Conservation (phyloP, 2,797 vertebrate species). For the Acanthurus lineatus region DNA sequence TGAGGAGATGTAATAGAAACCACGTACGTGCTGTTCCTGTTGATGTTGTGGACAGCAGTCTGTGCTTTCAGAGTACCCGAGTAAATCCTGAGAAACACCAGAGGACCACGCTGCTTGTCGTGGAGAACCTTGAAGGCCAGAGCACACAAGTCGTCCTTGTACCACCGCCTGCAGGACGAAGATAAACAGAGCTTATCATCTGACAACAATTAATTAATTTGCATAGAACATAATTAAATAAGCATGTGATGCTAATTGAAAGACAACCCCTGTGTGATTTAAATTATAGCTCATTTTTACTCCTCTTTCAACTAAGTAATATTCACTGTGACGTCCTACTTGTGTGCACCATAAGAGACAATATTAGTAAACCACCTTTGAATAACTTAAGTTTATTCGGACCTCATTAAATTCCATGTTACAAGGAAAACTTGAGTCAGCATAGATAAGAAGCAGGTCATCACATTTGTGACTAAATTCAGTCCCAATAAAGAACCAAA, state of each 20-base stretch:
- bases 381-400: not conserved
- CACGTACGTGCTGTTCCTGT: slow-evolving; percentile 91
- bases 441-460: not conserved
- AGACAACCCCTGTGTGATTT: not conserved
- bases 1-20: not conserved
- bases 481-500: too few species aligned
- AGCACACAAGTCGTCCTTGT: slow-evolving; percentile 94
- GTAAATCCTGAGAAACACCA: slow-evolving; percentile 96
- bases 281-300: too few species aligned
- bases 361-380: not conserved
- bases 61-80: slow-evolving; percentile 94
- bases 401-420: not conserved
- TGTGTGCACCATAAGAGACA: not conserved
- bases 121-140: slow-evolving; percentile 98
- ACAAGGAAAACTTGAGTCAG: not conserved
- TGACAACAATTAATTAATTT: not conserved
- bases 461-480: too few species aligned
- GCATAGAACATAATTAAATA: not conserved
- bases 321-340: not conserved
- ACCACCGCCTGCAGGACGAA: slow-evolving; percentile 88
- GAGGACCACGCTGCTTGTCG: slow-evolving; percentile 94
- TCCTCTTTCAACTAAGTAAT: not conserved
- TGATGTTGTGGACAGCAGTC: slow-evolving; percentile 92
- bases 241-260: not conserved
- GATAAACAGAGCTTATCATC: not conserved